phyloP scores from a whole-genome alignment of 2,797 vertebrate genomes.

The Petrocephalus sullivani region DNA sequence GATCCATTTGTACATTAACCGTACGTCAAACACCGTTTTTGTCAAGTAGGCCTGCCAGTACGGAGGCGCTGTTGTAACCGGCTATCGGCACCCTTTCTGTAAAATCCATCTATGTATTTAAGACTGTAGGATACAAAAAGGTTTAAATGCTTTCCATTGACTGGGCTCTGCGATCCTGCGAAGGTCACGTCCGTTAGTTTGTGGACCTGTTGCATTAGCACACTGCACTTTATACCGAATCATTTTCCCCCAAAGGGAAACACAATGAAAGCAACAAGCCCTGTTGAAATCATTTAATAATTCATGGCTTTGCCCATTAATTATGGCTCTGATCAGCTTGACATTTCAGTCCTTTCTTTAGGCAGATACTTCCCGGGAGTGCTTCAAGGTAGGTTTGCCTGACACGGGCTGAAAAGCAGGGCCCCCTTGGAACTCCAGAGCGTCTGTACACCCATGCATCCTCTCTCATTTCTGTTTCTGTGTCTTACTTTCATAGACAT shows the following conservation, averaged over 20 bases:
- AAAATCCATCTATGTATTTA: conserved; percentile 16
- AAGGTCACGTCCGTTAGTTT: not conserved
- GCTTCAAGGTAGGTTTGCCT: no score
- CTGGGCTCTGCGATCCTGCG: not conserved
- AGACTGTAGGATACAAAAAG: not conserved
- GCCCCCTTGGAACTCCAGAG: no score
- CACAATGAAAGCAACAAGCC: not conserved
- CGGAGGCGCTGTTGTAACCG: conserved; percentile 18
- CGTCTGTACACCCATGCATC: no score
- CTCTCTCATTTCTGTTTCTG: no score
- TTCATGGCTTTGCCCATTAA: not conserved
- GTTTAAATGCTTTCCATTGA: not conserved
- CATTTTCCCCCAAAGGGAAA: not conserved
- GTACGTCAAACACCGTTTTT: conserved; percentile 18
- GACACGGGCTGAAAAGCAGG: no score
- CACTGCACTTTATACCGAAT: not conserved
- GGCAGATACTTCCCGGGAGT: not conserved
- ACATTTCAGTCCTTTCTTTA: not conserved
- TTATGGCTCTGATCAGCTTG: not conserved
- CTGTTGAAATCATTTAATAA: not conserved
- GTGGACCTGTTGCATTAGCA: not conserved
- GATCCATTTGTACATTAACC: conserved; percentile 38
- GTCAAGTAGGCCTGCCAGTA: conserved; percentile 27
- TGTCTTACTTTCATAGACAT: no score
- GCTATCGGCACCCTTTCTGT: conserved; percentile 31